A percentile compares a stretch with the other conserved stretches of the same genome.
Conservation (phyloP, 2,888 invertebrate genomes). For the Drosophila kanekoi region DNA sequence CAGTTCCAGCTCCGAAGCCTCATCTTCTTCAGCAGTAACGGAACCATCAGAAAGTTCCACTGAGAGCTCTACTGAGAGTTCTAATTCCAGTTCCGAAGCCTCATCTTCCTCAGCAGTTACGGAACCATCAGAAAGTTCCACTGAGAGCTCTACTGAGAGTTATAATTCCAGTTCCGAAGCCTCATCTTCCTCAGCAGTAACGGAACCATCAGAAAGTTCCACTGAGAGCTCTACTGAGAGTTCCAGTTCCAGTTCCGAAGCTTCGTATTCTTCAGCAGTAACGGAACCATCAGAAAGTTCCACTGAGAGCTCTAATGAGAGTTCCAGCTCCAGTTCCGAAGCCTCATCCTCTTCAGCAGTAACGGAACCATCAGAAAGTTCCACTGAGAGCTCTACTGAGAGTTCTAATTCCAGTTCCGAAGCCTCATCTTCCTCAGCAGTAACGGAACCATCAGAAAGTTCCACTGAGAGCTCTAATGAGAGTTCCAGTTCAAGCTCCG, state of each 20-base stretch:
- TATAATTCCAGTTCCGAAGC: background rate
- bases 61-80: conserved; percentile 5
- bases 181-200: background rate
- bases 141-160: background rate
- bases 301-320: background rate
- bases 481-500: too few species aligned
- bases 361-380: background rate
- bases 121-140: background rate
- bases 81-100: background rate
- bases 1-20: background rate
- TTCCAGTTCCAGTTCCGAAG: conserved; percentile 1
- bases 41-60: background rate
- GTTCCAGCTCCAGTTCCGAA: background rate
- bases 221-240: conserved; percentile 20
- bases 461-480: too few species aligned
- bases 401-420: background rate
- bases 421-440: background rate
- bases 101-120: background rate
- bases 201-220: background rate
- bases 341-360: background rate
- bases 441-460: too few species aligned
- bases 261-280: background rate
- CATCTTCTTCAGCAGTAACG: background rate
- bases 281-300: conserved; percentile 7
- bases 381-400: background rate